Base-by-base conservation (phyloP, 2,888 invertebrate genomes). In the Hirtodrosophila alboralis region DNA sequence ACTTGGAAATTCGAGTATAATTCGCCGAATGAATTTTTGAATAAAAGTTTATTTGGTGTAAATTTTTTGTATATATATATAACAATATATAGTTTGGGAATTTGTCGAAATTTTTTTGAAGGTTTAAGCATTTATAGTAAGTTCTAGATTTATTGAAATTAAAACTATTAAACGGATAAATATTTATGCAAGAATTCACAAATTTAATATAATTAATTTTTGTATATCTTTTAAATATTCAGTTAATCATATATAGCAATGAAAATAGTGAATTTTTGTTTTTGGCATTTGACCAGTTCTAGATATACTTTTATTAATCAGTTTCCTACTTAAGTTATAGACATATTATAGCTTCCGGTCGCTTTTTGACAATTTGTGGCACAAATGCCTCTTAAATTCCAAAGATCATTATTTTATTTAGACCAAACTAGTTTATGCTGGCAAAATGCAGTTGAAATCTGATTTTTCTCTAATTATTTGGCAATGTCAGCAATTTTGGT, bases 401-500 rank as follows among this genome's bases (percentile, higher is more conserved):
- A 28, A 6, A 18, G 10, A 30, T 36, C 7, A 21, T 34, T 16
- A n/a, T 30, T 9, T 4, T 16, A 13, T 21, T 13, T 23, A 4
- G 13, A 4, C 8, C 3, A 26, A 52, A 48, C 63, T 38, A 45
- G 64, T 45, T 58, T 44, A 7, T 30, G 27, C 34, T 47, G 38
- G 9, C n/a, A 10, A 10, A 31, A 18, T 12, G 47, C 40, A 14
- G 47, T 33, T 56, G 16, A 23, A 27, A 33, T 33, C n/a, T 2
- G 6, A 41, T n/a, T 30, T 37, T 13, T 14, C 21, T 54, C 14
- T 31, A 41, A 16, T 26, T 27, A 8, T 49, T 54, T 28, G 13
- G 28, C 47, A 27, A 26, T 48, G 33, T 52, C 45, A 49, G 67
- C 59, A 54, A 41, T 28, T 37, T 7, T 31, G 16, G 13, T 23